phyloP scores from a whole-genome alignment of 2,888 invertebrate genomes.

The Phasia obesa region DNA sequence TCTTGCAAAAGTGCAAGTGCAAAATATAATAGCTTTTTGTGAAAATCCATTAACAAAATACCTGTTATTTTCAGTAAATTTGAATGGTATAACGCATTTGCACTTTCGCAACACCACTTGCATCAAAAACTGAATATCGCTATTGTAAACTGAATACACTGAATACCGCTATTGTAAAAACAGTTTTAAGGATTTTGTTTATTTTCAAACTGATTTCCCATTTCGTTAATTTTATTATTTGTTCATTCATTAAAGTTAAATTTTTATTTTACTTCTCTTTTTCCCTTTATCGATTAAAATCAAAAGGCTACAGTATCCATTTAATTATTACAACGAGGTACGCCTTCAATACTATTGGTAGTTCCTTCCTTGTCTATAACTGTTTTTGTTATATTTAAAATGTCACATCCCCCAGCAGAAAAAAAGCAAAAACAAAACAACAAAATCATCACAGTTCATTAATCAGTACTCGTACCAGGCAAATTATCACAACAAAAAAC shows the following conservation, averaged over 20 bases:
- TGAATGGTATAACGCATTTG: too few species aligned
- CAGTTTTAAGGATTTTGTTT: background rate
- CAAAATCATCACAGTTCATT: constrained; percentile 40
- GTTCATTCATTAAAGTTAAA: background rate
- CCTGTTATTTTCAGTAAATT: too few species aligned
- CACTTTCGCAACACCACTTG: too few species aligned
- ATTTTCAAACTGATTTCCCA: background rate
- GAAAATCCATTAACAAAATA: too few species aligned
- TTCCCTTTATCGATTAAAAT: constrained; percentile 11
- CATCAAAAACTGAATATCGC: too few species aligned
- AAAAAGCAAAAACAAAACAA: constrained; percentile 35
- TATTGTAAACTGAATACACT: too few species aligned
- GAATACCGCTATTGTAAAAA: too few species aligned
- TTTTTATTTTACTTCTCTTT: constrained; percentile 39
- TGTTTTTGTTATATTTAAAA: constrained; percentile 6
- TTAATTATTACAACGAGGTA: constrained; percentile 81
- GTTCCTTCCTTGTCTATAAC: constrained; percentile 36
- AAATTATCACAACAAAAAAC: too few species aligned
- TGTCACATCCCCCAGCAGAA: constrained; percentile 1
- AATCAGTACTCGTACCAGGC: background rate
- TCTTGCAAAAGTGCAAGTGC: too few species aligned
- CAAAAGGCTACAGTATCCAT: constrained; percentile 81
- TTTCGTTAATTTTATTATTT: background rate
- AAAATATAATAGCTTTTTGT: too few species aligned
- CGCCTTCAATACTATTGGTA: constrained; percentile 66